A percentile compares a stretch with the other conserved stretches of the same genome.
These are phyloP conservation scores for Yponomeuta malinellus DNA, from an alignment of 2,888 invertebrate genomes.

Conservation along the genomic window DNA sequence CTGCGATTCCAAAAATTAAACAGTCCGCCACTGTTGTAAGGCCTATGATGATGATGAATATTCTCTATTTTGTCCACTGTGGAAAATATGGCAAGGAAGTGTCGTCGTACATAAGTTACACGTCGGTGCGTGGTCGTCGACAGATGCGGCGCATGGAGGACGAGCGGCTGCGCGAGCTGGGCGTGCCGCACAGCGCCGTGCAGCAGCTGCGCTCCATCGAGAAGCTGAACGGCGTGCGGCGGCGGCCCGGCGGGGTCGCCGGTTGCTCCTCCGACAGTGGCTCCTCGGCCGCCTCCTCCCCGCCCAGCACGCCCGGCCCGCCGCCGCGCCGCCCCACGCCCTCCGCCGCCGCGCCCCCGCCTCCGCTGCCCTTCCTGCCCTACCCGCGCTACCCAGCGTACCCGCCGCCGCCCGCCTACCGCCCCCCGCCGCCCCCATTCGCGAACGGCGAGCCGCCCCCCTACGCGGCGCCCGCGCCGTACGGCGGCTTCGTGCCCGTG, in stretches of 20 bases:
- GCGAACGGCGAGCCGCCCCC: slow-evolving; percentile 68
- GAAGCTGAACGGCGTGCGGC: slow-evolving; percentile 74
- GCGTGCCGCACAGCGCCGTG: slow-evolving; percentile 58
- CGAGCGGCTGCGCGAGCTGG: slow-evolving; percentile 77
- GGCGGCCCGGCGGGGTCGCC: slow-evolving; percentile 45
- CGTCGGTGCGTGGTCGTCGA: no score
- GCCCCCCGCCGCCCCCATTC: slow-evolving; percentile 61
- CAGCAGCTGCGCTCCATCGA: slow-evolving; percentile 76
- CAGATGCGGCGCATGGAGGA: slow-evolving; percentile 79
- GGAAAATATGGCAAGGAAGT: no score
- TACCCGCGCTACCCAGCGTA: slow-evolving; percentile 60
- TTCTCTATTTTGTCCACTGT: no score
- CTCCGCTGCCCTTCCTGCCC: slow-evolving; percentile 48
- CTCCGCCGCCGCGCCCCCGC: slow-evolving; percentile 32
- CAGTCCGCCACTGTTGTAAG: no score
- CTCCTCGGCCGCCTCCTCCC: slow-evolving; percentile 58
- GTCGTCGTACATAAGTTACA: no score
- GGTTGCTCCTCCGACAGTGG: slow-evolving; percentile 59
- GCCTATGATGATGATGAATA: no score
- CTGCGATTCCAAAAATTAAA: no score
- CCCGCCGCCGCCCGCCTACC: slow-evolving; percentile 59
- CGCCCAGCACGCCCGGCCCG: slow-evolving; percentile 50
- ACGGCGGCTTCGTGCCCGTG: slow-evolving; percentile 68
- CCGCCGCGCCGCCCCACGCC: slow-evolving; percentile 35
- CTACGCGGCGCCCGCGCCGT: slow-evolving; percentile 59